Base-by-base conservation (phyloP, 2,888 invertebrate genomes). In the Antheraea assamensis region DNA sequence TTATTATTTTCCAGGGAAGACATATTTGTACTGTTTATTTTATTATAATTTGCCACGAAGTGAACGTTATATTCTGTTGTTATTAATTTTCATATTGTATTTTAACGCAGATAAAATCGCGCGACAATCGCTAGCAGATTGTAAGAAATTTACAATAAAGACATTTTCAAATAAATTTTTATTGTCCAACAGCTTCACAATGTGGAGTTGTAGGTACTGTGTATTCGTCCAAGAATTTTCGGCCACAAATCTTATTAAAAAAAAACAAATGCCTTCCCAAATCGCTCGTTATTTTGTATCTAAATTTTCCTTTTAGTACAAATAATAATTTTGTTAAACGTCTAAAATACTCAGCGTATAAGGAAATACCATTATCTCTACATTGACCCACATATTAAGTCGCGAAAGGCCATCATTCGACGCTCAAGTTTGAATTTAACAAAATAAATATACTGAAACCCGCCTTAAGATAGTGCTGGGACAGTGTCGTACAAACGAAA, bases 321-420 rank as follows among this genome's bases (percentile, higher is more conserved):
- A 17, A 17, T 64, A 64, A 13, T 17, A 64, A 19, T 30, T 30
- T 30, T 21, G n/a, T 68, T 21, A 68, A 68, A 35, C 21, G 35
- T 35, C 66, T 55, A 55, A 70, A 58, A 55, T 47, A 24, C 10
- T 17, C 55, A 42, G 15, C 47, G 55, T 42, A 21, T 71, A 47
- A 71, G 71, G 71, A 66, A 66, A 64, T 30, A 24, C 24, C 35
- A 70, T 72, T 72, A 72, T 72, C 47, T 71, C 27, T 35, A 52
- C 64, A 70, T 64, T 74, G 72, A 64, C 70, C 74, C 21, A 72
- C 70, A 70, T 72, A 30, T 71, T 31, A 70, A 31, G 27, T 27
- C 47, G 52, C 52, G 21, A 15, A 58, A 58, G 58, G 68, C n/a
- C 70, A 8, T 31, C 27, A 19, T 68, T 7, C 24, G 17, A 13